phyloP scores from a whole-genome alignment of 1,140 invertebrate genomes.

The Hesperophylax magnus region DNA sequence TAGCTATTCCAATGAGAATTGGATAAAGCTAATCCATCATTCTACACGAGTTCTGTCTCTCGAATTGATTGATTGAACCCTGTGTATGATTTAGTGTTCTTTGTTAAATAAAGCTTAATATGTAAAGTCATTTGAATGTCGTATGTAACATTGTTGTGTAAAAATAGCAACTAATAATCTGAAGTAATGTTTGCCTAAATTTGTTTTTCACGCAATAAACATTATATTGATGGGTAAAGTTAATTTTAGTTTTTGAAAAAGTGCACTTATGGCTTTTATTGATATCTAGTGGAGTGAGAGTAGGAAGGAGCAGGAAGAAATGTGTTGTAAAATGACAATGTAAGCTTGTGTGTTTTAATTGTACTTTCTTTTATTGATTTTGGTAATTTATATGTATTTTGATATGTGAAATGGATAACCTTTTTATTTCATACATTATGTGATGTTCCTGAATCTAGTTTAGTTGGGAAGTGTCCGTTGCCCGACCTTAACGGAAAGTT shows the following conservation, averaged over 20 bases:
- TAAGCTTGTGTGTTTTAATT: constrained; percentile 49
- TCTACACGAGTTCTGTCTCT: background rate
- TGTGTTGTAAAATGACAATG: constrained; percentile 22
- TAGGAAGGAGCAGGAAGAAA: constrained; percentile 47
- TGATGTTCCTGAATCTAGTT: constrained; percentile 14
- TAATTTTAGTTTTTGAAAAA: constrained; percentile 56
- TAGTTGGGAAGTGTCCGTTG: background rate
- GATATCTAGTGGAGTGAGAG: constrained; percentile 11
- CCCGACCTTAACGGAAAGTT: background rate
- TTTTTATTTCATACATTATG: background rate
- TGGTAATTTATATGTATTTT: constrained; percentile 15
- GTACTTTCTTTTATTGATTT: constrained; percentile 9
- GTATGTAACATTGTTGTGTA: constrained; percentile 15
- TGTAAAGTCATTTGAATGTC: constrained; percentile 13
- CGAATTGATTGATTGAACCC: background rate
- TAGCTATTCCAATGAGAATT: constrained; percentile 1
- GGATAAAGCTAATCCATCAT: background rate
- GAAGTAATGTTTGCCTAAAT: constrained; percentile 15
- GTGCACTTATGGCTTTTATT: constrained; percentile 59
- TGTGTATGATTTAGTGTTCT: background rate
- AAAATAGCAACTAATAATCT: constrained; percentile 8
- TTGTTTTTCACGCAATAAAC: constrained; percentile 19
- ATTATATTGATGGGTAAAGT: background rate
- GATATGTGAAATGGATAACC: constrained; percentile 9
- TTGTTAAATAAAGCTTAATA: constrained; percentile 15